Evolutionary conservation across 2,113 vertebrate genomes (phyloP).

Genomic region (Calyptomena viridis): DNA sequence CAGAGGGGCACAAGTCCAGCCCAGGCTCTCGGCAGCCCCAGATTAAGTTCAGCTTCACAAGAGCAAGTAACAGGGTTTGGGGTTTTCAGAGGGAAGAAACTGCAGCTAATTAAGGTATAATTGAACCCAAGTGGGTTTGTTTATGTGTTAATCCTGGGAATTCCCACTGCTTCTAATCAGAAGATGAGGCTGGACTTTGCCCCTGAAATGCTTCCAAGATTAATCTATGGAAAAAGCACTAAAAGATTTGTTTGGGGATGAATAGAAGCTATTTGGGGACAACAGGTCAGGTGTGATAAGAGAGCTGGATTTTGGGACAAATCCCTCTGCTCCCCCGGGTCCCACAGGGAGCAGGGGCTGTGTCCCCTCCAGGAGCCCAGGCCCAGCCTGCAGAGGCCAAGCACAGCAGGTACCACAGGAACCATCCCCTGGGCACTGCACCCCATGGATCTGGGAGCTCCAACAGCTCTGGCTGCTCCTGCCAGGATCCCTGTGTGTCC

Average conservation of each 20-base stretch:
- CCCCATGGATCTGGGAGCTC: neutral
- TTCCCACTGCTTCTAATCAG: neutral
- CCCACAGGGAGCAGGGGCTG: accelerated
- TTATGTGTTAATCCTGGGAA: neutral
- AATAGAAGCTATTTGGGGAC: neutral
- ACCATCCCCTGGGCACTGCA: neutral
- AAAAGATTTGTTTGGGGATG: neutral
- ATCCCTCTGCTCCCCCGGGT: neutral
- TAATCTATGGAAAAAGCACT: neutral
- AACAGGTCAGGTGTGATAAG: neutral
- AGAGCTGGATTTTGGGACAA: neutral
- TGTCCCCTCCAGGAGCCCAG: neutral
- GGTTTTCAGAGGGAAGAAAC: neutral
- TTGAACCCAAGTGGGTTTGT: neutral
- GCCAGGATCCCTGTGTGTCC: accelerated
- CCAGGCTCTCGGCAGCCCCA: neutral
- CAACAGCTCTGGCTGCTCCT: neutral
- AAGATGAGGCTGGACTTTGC: neutral
- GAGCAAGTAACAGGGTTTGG: neutral
- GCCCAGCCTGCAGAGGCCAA: neutral
- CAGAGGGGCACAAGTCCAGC: neutral
- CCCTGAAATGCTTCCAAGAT: neutral
- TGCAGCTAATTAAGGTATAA: neutral
- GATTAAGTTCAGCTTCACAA: neutral
- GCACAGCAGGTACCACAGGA: neutral